Conservation (phyloP, 2,888 invertebrate species). For the Archips xylosteana region DNA sequence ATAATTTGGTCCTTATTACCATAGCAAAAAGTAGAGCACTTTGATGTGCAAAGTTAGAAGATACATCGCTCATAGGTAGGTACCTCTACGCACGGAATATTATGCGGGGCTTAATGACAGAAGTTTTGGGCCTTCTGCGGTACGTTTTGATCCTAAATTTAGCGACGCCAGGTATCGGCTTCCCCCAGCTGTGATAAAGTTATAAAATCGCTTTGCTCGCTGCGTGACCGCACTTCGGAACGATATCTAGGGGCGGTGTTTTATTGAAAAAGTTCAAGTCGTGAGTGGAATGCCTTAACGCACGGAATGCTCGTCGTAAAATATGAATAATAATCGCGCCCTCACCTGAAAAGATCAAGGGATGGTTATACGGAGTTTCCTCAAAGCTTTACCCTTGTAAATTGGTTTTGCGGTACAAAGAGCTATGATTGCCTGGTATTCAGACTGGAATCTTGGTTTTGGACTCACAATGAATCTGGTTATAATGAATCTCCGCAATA, state of each 20-base stretch:
- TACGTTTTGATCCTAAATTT: constrained; percentile 43
- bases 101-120: constrained; percentile 45
- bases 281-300: constrained; percentile 77
- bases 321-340: constrained; percentile 75
- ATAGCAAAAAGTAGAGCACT: constrained; percentile 16
- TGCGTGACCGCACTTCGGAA: constrained; percentile 81
- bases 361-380: constrained; percentile 37
- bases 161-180: constrained; percentile 65
- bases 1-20: constrained; percentile 3
- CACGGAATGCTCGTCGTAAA: constrained; percentile 63
- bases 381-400: constrained; percentile 39
- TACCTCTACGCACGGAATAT: constrained; percentile 37
- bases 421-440: constrained; percentile 31
- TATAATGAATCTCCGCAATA: background rate
- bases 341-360: constrained; percentile 41
- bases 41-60: constrained; percentile 38
- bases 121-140: constrained; percentile 48
- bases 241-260: constrained; percentile 72
- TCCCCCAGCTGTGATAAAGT: constrained; percentile 75
- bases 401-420: constrained; percentile 36
- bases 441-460: constrained; percentile 3
- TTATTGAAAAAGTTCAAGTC: constrained; percentile 83
- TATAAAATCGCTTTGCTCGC: constrained; percentile 78
- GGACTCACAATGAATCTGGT: background rate
- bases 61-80: constrained; percentile 14